Evolutionary conservation across 1,140 invertebrate genomes (phyloP).

Genomic region (Diuraphis noxia): DNA sequence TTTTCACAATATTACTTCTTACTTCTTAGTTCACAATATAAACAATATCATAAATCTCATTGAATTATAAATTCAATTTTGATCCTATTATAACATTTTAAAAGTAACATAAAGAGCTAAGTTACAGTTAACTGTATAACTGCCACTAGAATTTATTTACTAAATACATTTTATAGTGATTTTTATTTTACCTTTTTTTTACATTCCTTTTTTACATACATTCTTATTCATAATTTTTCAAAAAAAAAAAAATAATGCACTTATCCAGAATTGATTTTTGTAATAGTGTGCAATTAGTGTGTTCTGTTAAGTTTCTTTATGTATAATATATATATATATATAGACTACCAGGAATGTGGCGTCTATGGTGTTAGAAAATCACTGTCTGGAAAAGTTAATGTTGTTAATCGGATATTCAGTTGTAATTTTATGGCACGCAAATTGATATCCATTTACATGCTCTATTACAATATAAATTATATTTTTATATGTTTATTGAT

Average conservation of each 20-base stretch:
- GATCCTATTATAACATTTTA: background rate
- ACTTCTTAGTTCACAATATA: background rate
- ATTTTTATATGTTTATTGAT: background rate
- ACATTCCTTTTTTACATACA: background rate
- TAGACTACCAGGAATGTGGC: background rate
- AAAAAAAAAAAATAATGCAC: background rate
- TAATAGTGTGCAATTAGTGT: background rate
- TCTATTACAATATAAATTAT: conserved; percentile 2
- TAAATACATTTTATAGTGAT: background rate
- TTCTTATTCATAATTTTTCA: background rate
- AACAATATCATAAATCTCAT: background rate
- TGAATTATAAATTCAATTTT: background rate
- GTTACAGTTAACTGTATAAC: background rate
- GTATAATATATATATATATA: no score
- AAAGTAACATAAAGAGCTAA: background rate
- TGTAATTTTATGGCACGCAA: background rate
- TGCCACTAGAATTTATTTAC: background rate
- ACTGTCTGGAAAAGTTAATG: background rate
- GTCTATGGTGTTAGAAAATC: background rate
- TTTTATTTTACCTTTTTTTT: background rate
- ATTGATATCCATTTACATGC: background rate
- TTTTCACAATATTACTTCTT: background rate
- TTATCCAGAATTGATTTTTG: background rate
- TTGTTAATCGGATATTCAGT: conserved; percentile 1
- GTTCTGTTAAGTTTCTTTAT: conserved; percentile 21